Base-by-base conservation (phyloP, 2,113 vertebrate species). In the Crotalus tigris region DNA sequence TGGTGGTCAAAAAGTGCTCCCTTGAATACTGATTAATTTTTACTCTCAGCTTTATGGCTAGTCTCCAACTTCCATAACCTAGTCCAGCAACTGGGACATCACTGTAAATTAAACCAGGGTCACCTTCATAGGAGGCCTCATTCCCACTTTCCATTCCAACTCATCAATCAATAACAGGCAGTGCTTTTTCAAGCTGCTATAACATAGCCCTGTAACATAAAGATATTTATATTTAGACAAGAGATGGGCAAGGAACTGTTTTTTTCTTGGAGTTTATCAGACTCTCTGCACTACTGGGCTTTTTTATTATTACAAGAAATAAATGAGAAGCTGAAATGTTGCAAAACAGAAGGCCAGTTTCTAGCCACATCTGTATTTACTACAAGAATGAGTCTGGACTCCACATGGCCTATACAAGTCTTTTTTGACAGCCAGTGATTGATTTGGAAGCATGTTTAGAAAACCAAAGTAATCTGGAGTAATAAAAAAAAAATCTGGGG, bases 21-120 rank as follows among this genome's bases (percentile, higher is more conserved):
- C 44, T 92, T 94, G 90, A 91, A 44, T 55, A 86, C 91, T 95
- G 29, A 2, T 23, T 95, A 33, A 81, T 81, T 96, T 90, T 33
- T 51, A 91, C 89, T 88, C 3, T 93, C 5, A 92, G 26, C 1
- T 91, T 86, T 10, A 87, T 90, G 89, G 24, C 23, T 44, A 26
- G 93, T 94, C 55, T 29, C 85, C 8, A 10, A 55, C 55, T 75
- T 55, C 21, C 89, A 33, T 23, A 81, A 33, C 2, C 49, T 86
- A 55, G 2, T 89, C 29, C 93, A 85, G 53, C n/a, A 64, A 1
- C 9, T 44, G n/a, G 91, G 55, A 26, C 49, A 88, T 88, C 87
- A 44, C 85, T 61, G 85, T 58, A 61, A 64, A 33, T 88, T 90
- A n/a, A 11, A 39, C 19, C 6, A 10, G 24, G 46, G 49, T 54